A percentile compares a stretch with the other conserved stretches of the same genome.
These are phyloP conservation scores for Geotrupes spiniger DNA, from an alignment of 2,888 invertebrate species.

Conservation along the genomic window DNA sequence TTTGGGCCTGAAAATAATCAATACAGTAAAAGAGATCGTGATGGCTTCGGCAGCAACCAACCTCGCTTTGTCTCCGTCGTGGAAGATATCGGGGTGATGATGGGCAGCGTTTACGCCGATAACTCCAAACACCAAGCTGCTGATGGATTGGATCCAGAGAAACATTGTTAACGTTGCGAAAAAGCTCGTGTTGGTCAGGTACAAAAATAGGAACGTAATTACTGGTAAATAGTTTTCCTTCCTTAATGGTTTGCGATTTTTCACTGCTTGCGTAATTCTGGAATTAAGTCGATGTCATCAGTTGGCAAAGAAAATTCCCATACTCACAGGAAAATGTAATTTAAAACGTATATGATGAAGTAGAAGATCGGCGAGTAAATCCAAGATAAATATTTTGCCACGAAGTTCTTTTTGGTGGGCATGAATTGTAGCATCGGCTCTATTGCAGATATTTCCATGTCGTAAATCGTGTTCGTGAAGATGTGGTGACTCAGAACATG, in stretches of 20 bases:
- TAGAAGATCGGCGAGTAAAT: conserved; percentile 27
- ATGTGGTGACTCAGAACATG: conserved; percentile 77
- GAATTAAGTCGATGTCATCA: conserved; percentile 9
- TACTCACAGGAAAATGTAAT: conserved; percentile 26
- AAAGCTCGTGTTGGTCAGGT: conserved; percentile 40
- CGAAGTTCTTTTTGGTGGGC: conserved; percentile 53
- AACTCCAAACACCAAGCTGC: conserved; percentile 60
- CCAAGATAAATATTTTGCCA: conserved; percentile 21
- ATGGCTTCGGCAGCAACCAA: conserved; percentile 31
- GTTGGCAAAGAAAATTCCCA: no score
- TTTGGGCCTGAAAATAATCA: conserved; percentile 45
- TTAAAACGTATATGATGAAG: conserved; percentile 18
- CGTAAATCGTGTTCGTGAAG: conserved; percentile 72
- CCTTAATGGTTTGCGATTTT: conserved; percentile 12
- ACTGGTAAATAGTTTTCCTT: conserved; percentile 48
- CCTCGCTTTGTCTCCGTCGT: conserved; percentile 73
- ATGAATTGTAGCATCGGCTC: conserved; percentile 66
- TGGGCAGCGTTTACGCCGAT: conserved; percentile 74
- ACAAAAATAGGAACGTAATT: conserved; percentile 50
- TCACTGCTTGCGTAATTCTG: conserved; percentile 26
- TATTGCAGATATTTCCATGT: conserved; percentile 66
- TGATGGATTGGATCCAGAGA: conserved; percentile 60
- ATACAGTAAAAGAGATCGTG: background rate
- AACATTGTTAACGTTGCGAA: conserved; percentile 53
- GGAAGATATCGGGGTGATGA: conserved; percentile 77